Conservation (phyloP, 2,888 invertebrate genomes). For the Drosophila prolongata region DNA sequence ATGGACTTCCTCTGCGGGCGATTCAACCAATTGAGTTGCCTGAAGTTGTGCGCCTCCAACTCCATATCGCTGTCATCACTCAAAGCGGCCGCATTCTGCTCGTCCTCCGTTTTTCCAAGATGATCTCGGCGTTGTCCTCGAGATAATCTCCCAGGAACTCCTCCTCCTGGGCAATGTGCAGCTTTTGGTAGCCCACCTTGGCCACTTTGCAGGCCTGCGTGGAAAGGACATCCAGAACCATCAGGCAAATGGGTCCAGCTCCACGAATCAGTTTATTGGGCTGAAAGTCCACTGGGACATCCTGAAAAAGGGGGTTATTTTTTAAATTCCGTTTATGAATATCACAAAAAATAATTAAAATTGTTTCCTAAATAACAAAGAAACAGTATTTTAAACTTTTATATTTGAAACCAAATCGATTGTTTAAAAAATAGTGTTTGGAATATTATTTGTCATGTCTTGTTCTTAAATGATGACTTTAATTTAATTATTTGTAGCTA, state of each 20-base stretch:
- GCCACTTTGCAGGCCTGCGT: constrained; percentile 91
- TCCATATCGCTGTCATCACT: constrained; percentile 84
- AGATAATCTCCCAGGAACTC: constrained; percentile 82
- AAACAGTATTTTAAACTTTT: too few species aligned
- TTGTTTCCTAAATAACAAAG: too few species aligned
- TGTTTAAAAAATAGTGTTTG: too few species aligned
- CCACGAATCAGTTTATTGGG: constrained; percentile 97
- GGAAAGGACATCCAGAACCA: constrained; percentile 93
- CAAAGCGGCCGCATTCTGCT: constrained; percentile 76
- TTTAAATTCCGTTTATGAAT: too few species aligned
- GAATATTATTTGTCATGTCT: too few species aligned
- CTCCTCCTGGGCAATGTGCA: constrained; percentile 82
- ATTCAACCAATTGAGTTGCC: constrained; percentile 80
- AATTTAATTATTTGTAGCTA: too few species aligned
- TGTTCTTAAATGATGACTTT: too few species aligned
- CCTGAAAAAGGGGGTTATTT: constrained; percentile 84
- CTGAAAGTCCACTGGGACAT: constrained; percentile 93
- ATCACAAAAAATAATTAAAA: too few species aligned
- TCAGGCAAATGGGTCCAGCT: constrained; percentile 94
- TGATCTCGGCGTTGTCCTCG: constrained; percentile 85
- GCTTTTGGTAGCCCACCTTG: constrained; percentile 83
- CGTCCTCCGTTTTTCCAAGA: constrained; percentile 84
- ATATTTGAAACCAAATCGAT: too few species aligned
- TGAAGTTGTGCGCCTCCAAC: constrained; percentile 76
- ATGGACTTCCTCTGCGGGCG: constrained; percentile 48